Base-by-base conservation (phyloP, 2,797 vertebrate genomes). In the Characodon lateralis region DNA sequence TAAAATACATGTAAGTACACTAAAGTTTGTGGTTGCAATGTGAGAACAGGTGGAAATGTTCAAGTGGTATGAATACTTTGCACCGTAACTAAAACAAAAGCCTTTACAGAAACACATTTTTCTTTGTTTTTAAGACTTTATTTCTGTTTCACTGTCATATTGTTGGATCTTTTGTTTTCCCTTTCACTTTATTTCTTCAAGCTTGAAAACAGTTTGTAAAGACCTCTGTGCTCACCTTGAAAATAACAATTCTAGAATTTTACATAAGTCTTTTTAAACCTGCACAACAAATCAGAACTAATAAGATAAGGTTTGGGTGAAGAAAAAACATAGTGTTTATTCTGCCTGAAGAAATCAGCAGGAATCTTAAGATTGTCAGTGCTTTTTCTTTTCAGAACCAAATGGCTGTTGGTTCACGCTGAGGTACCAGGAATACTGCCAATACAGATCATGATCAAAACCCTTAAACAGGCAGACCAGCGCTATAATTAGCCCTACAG, bases 311-410 rank as follows among this genome's bases (percentile, higher is more conserved):
- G 39, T 72, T 13, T 48, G 61, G 12, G 69, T 28, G 78, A 13
- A 74, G 2, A 2, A 69, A 77, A 71, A 43, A 61, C 0, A 50
- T 2, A 2, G 12, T 55, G 24, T 16, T 69, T 75, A 61, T 24
- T 55, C 66, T 48, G 63, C 31, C 24, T 50, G 50, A 58, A 24
- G 39, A 70, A 66, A 50, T 51, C 61, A 75, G 50, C 26, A 56
- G 65, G 22, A 74, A 31, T 56, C 50, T 39, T 63, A n/a, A 31
- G 50, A 22, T 31, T 14, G 61, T 73, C 56, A 50, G 71, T 55
- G 51, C 39, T 43, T 56, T 72, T 65, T 75, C 65, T 61, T 43
- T 43, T 59, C 24, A 72, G 28, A 72, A 35, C 51, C 53, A 39
- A 58, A 43, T 72, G 48, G 28, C 26, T 43, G 53, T 53, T 55